Base-by-base conservation (phyloP, 2,113 vertebrate species). In the Apteryx owenii region DNA sequence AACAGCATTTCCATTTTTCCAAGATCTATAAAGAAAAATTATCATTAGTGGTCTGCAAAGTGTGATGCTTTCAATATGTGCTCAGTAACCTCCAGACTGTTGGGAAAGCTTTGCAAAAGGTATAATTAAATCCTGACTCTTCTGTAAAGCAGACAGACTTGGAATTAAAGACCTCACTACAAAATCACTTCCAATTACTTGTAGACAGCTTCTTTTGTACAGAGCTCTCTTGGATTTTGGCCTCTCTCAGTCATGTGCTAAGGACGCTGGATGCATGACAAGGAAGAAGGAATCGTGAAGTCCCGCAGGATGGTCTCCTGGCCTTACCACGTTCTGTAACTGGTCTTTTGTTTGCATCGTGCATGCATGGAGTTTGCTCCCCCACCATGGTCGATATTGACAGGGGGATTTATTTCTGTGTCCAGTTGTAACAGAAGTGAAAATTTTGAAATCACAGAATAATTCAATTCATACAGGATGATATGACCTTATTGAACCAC, bases 81-180 rank as follows among this genome's bases (percentile, higher is more conserved):
- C 81, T 85, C 42, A 81, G 75, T 85, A 70, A 64, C 71, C 89
- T 94, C 64, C 75, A 90, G 88, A 83, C 73, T 79, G 51, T 68
- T 5, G 1, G 79, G 60, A 91, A 93, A 94, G 68, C 29, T 95
- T 91, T 91, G 79, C 40, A 85, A 70, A 21, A 77, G 78, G 42
- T 78, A 50, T 88, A 73, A 93, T 93, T 88, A 95, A 95, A 95
- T 94, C 54, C 71, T 69, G 85, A 33, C 31, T 89, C 48, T 83
- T 93, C 91, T 56, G 19, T 68, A 78, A 88, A 86, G 87, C n/a
- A 68, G 79, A 66, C 26, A 85, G 81, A 65, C 25, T 76, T 76
- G 48, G 78, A 95, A 94, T 77, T 91, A 66, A 70, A 92, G 78
- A 62, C 29, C 40, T 73, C 48, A 33, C 62, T 82, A 88, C 75